These are phyloP conservation scores for Henricia sp. DNA, from an alignment of 53 echinoderm and acorn worm genomes.

Conservation along the genomic window DNA sequence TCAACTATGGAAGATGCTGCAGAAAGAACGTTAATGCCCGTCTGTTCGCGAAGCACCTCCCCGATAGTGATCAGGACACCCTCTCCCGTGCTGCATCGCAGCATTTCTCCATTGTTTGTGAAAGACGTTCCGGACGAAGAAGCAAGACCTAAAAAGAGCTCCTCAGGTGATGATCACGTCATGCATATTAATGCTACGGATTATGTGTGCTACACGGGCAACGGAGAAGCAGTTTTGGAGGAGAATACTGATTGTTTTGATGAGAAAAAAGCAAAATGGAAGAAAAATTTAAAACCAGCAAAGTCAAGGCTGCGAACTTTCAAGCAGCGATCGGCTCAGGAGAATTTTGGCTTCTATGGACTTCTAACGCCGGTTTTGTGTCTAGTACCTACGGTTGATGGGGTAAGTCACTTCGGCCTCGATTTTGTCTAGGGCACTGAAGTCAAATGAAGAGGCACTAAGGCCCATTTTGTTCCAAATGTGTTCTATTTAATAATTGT, in stretches of 20 bases:
- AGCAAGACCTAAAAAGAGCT: slow-evolving; percentile 26
- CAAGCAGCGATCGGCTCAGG: slow-evolving; percentile 85
- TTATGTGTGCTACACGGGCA: not conserved
- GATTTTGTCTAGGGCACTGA: too few relatives aligned
- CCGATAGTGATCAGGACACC: slow-evolving; percentile 5
- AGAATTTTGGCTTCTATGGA: slow-evolving; percentile 96
- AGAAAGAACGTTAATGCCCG: slow-evolving; percentile 11
- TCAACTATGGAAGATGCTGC: not conserved
- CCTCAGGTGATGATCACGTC: not conserved
- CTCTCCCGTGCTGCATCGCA: slow-evolving; percentile 26
- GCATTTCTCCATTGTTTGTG: slow-evolving; percentile 29
- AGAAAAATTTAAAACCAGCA: slow-evolving; percentile 17
- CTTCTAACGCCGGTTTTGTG: slow-evolving; percentile 89
- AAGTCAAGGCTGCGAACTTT: slow-evolving; percentile 63
- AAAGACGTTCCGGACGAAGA: too few relatives aligned
- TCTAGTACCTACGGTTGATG: slow-evolving; percentile 93
- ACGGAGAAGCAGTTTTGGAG: slow-evolving; percentile 5
- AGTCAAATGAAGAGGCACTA: too few relatives aligned
- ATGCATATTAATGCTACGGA: not conserved
- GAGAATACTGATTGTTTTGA: slow-evolving; percentile 1
- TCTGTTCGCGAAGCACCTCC: slow-evolving; percentile 6
- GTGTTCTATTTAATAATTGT: too few relatives aligned
- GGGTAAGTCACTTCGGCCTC: too few relatives aligned
- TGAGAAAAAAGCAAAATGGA: slow-evolving; percentile 7
- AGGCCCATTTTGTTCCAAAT: too few relatives aligned